phyloP scores from a whole-genome alignment of 2,888 invertebrate genomes.

The Drosophila vallismaia region DNA sequence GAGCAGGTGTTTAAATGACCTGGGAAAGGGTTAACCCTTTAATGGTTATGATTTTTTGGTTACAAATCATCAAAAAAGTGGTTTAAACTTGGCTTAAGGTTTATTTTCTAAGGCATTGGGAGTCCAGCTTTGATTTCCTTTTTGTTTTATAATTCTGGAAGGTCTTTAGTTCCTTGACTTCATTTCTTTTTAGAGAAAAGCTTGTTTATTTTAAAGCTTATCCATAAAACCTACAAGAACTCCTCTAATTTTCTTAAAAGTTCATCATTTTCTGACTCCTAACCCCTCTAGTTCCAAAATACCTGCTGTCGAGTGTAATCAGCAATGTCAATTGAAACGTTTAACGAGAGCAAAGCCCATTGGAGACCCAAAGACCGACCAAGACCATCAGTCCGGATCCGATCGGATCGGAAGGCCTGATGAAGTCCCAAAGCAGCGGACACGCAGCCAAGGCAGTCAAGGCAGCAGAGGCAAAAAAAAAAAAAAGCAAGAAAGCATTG shows the following conservation, averaged over 20 bases:
- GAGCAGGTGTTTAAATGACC: background rate
- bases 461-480: conserved; percentile 9
- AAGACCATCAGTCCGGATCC: conserved; percentile 21
- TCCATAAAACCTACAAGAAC: no score
- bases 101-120: no score
- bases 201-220: no score
- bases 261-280: no score
- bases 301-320: conserved; percentile 39
- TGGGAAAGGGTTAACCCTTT: conserved; percentile 3
- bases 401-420: conserved; percentile 35
- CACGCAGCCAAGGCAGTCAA: conserved; percentile 14
- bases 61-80: no score
- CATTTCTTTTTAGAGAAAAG: no score
- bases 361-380: conserved; percentile 25
- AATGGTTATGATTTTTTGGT: background rate
- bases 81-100: no score
- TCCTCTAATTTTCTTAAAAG: no score
- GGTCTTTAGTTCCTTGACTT: no score
- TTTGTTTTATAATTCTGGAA: no score
- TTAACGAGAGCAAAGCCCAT: conserved; percentile 46
- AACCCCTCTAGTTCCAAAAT: no score
- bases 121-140: no score
- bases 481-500: conserved; percentile 3
- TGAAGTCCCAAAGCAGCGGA: conserved; percentile 50
- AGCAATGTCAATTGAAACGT: conserved; percentile 52